Evolutionary conservation across 2,888 invertebrate genomes (phyloP).

Genomic region (Epirrhoe tristata): DNA sequence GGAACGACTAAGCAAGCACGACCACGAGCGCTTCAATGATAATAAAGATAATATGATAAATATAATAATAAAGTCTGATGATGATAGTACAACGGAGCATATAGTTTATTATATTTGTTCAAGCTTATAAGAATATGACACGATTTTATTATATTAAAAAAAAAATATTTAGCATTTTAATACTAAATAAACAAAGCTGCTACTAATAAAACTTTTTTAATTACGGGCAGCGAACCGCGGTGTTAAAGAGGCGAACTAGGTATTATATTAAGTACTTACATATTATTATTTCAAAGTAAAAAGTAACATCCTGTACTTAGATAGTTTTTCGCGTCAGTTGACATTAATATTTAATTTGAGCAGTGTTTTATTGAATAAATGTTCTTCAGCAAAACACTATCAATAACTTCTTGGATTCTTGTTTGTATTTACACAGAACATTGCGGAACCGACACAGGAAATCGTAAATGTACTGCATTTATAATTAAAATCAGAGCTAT

Average conservation of each 20-base stretch:
- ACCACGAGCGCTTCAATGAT: background rate
- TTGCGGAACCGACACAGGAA: conserved; percentile 27
- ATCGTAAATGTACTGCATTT: conserved; percentile 35
- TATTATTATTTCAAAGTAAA: background rate
- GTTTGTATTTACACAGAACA: conserved; percentile 6
- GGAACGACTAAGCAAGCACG: too few relatives aligned
- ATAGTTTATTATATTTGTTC: too few relatives aligned
- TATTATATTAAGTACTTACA: too few relatives aligned
- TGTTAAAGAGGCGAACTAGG: too few relatives aligned
- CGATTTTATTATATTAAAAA: too few relatives aligned
- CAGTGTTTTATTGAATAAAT: background rate
- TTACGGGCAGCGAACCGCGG: too few relatives aligned
- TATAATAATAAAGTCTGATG: background rate
- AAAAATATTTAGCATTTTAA: too few relatives aligned
- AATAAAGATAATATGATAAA: background rate
- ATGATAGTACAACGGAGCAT: too few relatives aligned
- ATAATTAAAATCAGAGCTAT: conserved; percentile 28
- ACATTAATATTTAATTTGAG: background rate
- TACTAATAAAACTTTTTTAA: too few relatives aligned
- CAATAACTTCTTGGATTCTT: background rate
- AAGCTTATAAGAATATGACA: too few relatives aligned
- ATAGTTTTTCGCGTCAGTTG: background rate
- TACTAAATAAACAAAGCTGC: too few relatives aligned
- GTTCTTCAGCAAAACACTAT: background rate
- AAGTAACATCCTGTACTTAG: background rate